phyloP scores from a whole-genome alignment of 1,140 invertebrate genomes.

The Agrilus planipennis region DNA sequence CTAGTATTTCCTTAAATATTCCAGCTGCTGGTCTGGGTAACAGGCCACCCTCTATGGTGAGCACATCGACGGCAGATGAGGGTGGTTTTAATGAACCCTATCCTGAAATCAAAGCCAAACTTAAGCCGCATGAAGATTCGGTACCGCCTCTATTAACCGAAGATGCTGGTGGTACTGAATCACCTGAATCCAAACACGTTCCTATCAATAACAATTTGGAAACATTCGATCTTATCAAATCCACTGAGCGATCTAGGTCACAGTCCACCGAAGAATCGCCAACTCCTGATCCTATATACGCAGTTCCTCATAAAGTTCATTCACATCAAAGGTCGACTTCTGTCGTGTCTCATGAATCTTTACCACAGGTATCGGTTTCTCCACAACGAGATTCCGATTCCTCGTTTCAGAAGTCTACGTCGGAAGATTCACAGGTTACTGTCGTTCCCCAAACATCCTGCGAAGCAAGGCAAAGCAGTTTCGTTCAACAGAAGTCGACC shows the following conservation, averaged over 20 bases:
- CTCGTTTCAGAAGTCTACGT: no score
- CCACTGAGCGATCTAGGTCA: not conserved
- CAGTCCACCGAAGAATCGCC: conserved; percentile 5
- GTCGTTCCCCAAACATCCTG: conserved; percentile 2
- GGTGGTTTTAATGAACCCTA: conserved; percentile 52
- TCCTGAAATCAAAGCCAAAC: conserved; percentile 48
- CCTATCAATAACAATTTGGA: no score
- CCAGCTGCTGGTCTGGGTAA: conserved; percentile 48
- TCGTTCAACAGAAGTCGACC: conserved; percentile 21
- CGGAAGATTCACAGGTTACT: not conserved
- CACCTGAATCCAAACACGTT: no score
- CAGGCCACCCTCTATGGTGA: conserved; percentile 40
- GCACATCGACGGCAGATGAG: conserved; percentile 48
- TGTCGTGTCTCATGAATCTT: not conserved
- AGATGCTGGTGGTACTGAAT: conserved; percentile 2
- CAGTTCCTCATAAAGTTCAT: conserved; percentile 22
- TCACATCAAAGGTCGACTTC: conserved; percentile 1
- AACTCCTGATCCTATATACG: conserved; percentile 24
- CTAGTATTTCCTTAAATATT: conserved; percentile 42
- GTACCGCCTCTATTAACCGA: no score
- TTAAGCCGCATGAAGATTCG: conserved; percentile 39
- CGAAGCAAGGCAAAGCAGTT: conserved; percentile 14
- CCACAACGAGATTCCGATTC: no score
- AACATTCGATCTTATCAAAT: conserved; percentile 6
- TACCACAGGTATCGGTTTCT: no score